Evolutionary conservation across 2,113 vertebrate genomes (phyloP).

Genomic region (Formicarius rufipectus): DNA sequence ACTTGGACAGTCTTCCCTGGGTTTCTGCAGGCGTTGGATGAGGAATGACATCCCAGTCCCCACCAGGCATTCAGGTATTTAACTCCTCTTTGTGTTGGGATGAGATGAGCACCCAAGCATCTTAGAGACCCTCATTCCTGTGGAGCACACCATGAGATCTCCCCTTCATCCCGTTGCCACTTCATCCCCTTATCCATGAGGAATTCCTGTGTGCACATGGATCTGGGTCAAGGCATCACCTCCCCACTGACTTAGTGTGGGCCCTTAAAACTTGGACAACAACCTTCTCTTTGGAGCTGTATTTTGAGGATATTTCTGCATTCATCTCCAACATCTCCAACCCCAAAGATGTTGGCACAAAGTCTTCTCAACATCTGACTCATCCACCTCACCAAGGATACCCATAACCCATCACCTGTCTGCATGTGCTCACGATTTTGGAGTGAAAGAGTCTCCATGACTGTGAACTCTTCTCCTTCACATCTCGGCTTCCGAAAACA

Average conservation of each 20-base stretch:
- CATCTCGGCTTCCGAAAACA: neutral
- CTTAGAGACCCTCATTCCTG: neutral
- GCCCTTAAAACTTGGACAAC: neutral
- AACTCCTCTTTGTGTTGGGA: neutral
- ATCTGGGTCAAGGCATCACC: neutral
- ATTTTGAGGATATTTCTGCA: neutral
- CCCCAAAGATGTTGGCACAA: neutral
- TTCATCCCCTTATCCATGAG: neutral
- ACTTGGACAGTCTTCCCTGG: neutral
- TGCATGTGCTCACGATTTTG: neutral
- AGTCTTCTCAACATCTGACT: neutral
- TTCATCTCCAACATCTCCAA: neutral
- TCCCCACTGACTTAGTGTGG: neutral
- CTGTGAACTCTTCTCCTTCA: neutral
- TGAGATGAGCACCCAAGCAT: rapidly evolving
- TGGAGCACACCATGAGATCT: too few species aligned
- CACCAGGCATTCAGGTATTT: neutral
- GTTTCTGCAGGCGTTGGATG: neutral
- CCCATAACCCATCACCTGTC: neutral
- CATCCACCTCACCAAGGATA: neutral
- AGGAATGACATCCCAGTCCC: neutral
- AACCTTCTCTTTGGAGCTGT: neutral
- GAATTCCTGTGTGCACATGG: rapidly evolving
- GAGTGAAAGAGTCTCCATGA: neutral
- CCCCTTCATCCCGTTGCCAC: too few species aligned